Evolutionary conservation across 2,888 invertebrate genomes (phyloP), one percentile per base, ranked within the genome.

Genomic region (Anthophora plumipes): DNA sequence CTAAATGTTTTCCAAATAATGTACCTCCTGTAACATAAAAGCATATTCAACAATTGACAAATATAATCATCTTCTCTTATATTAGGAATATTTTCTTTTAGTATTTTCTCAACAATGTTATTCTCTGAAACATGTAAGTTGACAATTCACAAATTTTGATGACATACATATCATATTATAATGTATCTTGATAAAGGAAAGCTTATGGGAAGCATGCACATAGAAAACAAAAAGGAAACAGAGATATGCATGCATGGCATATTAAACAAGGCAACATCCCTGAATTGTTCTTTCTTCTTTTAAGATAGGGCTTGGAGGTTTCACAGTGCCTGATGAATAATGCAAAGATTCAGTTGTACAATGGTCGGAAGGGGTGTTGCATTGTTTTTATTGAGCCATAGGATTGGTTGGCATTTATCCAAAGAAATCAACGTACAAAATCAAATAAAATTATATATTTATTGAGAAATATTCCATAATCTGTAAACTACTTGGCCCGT

Each of bases 1-100:
- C 99, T 89, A 99, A 95, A 94, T 99, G 99, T 92, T 97, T 97
- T 71, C 99, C 99, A 93, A 99, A 99, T 9, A 98, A 96, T 54
- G 99, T 99, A 41, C 99, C 99, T 72, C 99, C 94, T 95, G 82
- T 52, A 83, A 83, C 59, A 80, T 11, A 69, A 72, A 76, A 25
- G 20, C 20, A 25, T 41, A 14, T 71, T n/a, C 14, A 43, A 55
- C 7, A 3, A 37, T 64, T 50, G 9, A 41, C 0, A 8, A 54
- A 52, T n/a, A 67, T 22, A 14, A 55, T 69, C 57, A 55, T 69
- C 57, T 11, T 11, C 6, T 9, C 17, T 25, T 43, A 8, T 17
- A 37, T n/a, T 37, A 57, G 6, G n/a, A 57, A 14, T 37, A 6
- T 25, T 2, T 54, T 54, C 25, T 25, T 25, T 6, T 52, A 22